Evolutionary conservation across 2,797 vertebrate genomes (phyloP).

Genomic region (Arctocebus calabarensis): DNA sequence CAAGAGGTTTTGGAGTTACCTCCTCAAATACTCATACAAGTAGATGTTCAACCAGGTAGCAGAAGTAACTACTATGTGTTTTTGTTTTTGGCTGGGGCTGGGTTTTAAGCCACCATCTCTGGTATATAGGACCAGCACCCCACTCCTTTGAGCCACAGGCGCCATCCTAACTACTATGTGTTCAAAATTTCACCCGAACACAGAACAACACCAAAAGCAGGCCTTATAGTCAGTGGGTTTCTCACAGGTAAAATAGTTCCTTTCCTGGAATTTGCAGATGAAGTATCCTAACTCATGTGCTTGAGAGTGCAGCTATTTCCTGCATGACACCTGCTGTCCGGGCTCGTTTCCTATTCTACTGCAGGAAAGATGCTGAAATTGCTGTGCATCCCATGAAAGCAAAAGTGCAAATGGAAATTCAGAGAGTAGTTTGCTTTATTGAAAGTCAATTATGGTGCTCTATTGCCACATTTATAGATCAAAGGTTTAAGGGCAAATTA

Average conservation of each 20-base stretch:
- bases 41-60: neutral
- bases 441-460: neutral
- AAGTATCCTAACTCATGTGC: neutral
- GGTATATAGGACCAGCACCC: too few relatives aligned
- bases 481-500: neutral
- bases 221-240: neutral
- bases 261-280: neutral
- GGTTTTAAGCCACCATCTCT: too few relatives aligned
- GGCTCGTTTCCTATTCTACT: neutral
- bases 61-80: neutral
- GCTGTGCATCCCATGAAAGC: neutral
- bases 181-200: neutral
- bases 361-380: neutral
- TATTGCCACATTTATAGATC: neutral
- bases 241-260: neutral
- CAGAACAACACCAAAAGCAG: neutral
- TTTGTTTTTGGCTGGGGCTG: too few relatives aligned
- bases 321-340: neutral
- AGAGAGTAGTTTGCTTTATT: constrained; percentile 1
- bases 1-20: neutral
- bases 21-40: neutral
- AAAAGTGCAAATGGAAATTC: neutral
- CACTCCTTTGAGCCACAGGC: too few relatives aligned
- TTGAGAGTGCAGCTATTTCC: neutral
- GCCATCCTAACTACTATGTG: too few relatives aligned